Percentiles rank a stretch among this genome's conserved stretches.
phyloP scores from a whole-genome alignment of 1,140 invertebrate species.

The Nasonia giraulti region DNA sequence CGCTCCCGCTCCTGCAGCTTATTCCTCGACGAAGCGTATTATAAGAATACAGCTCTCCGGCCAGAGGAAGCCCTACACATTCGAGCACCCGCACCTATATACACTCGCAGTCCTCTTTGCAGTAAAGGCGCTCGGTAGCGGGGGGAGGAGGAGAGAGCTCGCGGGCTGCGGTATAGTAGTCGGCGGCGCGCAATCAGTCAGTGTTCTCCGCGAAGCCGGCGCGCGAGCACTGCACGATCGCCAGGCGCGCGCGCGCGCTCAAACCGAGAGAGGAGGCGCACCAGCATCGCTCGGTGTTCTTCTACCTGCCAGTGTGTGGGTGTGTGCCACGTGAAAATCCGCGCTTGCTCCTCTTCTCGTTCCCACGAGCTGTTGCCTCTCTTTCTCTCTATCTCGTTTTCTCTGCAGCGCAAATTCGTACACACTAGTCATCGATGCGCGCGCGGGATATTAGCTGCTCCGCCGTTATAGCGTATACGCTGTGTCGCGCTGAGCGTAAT shows the following conservation, averaged over 20 bases:
- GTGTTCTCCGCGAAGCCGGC: constrained; percentile 58
- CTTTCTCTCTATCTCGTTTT: background rate
- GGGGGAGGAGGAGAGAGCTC: background rate
- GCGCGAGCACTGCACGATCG: constrained; percentile 46
- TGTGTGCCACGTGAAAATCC: background rate
- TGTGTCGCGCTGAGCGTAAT: background rate
- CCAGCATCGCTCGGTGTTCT: background rate
- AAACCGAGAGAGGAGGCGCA: background rate
- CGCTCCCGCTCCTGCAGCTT: no score
- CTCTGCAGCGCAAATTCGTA: background rate
- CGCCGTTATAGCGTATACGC: no score
- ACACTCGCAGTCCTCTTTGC: background rate
- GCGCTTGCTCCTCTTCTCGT: background rate
- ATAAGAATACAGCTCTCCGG: no score
- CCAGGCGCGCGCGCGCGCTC: no score
- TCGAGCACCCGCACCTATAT: no score
- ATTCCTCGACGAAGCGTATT: no score
- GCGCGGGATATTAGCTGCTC: no score
- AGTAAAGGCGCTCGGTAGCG: background rate
- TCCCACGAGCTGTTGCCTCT: background rate
- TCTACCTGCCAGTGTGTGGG: no score
- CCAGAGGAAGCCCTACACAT: no score
- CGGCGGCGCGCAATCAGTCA: constrained; percentile 57
- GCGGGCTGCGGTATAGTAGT: constrained; percentile 35
- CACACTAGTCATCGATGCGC: background rate